These are phyloP conservation scores for Drosophila seclusa DNA, from an alignment of 2,888 invertebrate genomes.

Conservation along the genomic window DNA sequence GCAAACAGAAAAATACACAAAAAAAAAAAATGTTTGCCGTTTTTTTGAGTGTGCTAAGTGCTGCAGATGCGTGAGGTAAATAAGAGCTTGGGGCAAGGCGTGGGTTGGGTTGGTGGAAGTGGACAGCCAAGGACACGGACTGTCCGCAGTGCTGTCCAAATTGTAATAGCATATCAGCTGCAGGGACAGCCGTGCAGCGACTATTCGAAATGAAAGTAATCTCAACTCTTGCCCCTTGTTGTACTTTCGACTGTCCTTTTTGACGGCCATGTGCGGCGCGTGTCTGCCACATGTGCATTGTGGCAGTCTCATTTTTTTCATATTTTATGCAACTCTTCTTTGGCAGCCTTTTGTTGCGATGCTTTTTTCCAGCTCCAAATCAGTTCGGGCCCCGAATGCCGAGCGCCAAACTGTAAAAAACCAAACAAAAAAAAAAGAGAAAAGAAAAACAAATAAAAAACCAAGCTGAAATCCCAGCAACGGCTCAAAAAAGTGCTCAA, in stretches of 20 bases:
- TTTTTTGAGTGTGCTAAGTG: conserved; percentile 59
- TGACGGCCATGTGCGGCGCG: conserved; percentile 36
- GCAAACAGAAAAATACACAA: not conserved
- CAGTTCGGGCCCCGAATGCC: conserved; percentile 31
- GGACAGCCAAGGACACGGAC: conserved; percentile 52
- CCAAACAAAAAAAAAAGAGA: conserved; percentile 1
- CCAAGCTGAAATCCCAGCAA: conserved; percentile 10
- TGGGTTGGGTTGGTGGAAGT: not conserved
- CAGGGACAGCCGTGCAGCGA: conserved; percentile 53
- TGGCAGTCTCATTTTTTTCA: conserved; percentile 29
- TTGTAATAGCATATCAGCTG: conserved; percentile 74
- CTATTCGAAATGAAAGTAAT: conserved; percentile 44
- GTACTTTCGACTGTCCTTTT: conserved; percentile 14
- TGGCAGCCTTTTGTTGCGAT: conserved; percentile 33
- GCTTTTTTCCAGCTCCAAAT: conserved; percentile 40
- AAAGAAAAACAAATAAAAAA: not conserved
- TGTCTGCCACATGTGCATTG: conserved; percentile 47
- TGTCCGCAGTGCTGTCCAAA: conserved; percentile 73
- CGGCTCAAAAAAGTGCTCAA: conserved; percentile 29
- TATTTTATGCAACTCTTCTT: conserved; percentile 51
- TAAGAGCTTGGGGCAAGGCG: not conserved
- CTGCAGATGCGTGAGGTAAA: conserved; percentile 55
- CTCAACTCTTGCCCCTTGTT: conserved; percentile 16
- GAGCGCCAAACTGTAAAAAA: conserved; percentile 24
- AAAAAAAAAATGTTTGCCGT: not conserved